A percentile compares a stretch with the other conserved stretches of the same genome.
Evolutionary conservation across 2,113 vertebrate genomes (phyloP).

Genomic region (Misgurnus anguillicaudatus): DNA sequence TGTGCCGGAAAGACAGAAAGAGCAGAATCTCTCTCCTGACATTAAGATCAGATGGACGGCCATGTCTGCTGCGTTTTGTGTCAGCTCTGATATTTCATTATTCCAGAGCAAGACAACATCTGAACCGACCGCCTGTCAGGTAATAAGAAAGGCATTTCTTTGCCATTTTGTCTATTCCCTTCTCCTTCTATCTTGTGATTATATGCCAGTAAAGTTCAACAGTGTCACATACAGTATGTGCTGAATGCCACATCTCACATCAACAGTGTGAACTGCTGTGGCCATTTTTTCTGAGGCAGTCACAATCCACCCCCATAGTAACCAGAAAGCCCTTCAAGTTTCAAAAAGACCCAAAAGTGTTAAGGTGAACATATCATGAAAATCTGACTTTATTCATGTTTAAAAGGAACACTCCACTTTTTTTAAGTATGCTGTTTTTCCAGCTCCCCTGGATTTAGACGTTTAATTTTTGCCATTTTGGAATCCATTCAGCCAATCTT

Average conservation of each 20-base stretch:
- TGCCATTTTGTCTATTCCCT: conserved; percentile 20
- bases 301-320: too few species aligned
- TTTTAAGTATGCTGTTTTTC: too few species aligned
- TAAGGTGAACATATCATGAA: too few species aligned
- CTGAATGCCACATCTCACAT: conserved; percentile 65
- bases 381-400: too few species aligned
- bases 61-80: conserved; percentile 59
- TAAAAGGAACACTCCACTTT: too few species aligned
- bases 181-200: conserved; percentile 58
- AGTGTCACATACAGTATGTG: conserved; percentile 59
- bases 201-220: conserved; percentile 70
- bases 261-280: not conserved
- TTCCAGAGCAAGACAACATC: not conserved
- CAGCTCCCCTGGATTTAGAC: too few species aligned
- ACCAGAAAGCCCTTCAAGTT: too few species aligned
- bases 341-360: too few species aligned
- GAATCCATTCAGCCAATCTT: too few species aligned
- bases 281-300: not conserved
- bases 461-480: too few species aligned
- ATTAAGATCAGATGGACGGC: conserved; percentile 68
- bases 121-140: not conserved
- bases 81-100: conserved; percentile 63
- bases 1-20: conserved; percentile 61
- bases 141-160: not conserved
- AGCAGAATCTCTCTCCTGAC: conserved; percentile 62